Conservation (phyloP, 64 coral and sea anemone species). For the Acropora yongei region DNA sequence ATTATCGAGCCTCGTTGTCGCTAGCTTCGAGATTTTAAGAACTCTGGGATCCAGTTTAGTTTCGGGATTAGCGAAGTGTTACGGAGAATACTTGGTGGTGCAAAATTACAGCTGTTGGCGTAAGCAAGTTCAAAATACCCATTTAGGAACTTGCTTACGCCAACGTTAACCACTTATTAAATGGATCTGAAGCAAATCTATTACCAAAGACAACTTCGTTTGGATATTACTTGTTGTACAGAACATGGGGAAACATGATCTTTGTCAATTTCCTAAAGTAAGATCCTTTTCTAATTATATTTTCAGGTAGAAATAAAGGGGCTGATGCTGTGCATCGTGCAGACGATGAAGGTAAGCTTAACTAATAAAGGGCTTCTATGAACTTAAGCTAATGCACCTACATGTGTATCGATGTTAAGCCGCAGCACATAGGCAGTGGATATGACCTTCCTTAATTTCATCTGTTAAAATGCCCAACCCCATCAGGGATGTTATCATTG, state of each 20-base stretch:
- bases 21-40: not conserved
- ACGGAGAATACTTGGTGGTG: no score
- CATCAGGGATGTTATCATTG: no score
- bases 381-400: not conserved
- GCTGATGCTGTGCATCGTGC: not conserved
- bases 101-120: not conserved
- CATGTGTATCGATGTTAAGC: no score
- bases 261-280: constrained; percentile 4
- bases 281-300: not conserved
- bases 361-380: not conserved
- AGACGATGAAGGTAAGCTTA: constrained; percentile 9
- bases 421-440: no score
- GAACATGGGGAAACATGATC: not conserved
- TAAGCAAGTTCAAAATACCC: not conserved
- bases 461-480: no score
- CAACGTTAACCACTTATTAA: not conserved
- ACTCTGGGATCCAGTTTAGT: constrained; percentile 1
- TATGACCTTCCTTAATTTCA: no score
- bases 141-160: not conserved
- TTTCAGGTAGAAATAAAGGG: constrained; percentile 6
- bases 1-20: not conserved
- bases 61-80: not conserved
- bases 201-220: not conserved
- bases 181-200: not conserved
- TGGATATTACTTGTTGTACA: constrained; percentile 9